Conservation (phyloP, 2,888 invertebrate species). For the Steromphala cineraria region DNA sequence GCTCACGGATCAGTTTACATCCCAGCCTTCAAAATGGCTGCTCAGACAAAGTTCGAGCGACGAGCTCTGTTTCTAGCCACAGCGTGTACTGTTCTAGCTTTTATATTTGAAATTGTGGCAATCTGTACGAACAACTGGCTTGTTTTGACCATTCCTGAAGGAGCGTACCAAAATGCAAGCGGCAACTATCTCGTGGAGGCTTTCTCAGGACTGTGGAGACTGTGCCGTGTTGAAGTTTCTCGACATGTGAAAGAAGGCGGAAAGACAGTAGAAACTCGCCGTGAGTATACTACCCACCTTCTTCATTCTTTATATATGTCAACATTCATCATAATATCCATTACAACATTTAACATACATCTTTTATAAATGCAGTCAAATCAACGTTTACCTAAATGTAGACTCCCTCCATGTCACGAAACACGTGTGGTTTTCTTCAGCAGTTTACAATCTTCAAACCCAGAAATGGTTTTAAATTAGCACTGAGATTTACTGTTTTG, state of each 20-base stretch:
- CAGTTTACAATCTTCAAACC: no score
- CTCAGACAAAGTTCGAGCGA: constrained; percentile 28
- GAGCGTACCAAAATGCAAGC: constrained; percentile 41
- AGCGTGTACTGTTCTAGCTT: constrained; percentile 33
- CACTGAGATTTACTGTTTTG: no score
- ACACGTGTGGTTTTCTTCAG: no score
- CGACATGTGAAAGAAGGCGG: constrained; percentile 15
- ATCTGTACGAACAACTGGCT: constrained; percentile 44
- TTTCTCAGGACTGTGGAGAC: constrained; percentile 57
- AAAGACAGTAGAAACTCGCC: background rate
- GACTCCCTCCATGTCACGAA: no score
- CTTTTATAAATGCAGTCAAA: no score
- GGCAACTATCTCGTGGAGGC: constrained; percentile 42
- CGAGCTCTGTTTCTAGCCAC: constrained; percentile 33
- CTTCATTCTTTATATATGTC: no score
- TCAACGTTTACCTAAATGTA: no score
- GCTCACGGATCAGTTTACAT: constrained; percentile 3
- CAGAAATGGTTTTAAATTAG: no score
- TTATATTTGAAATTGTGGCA: constrained; percentile 40
- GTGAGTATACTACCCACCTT: constrained; percentile 18
- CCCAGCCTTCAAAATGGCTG: constrained; percentile 10
- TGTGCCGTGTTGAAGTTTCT: constrained; percentile 40
- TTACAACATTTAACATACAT: background rate
- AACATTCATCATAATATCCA: background rate
- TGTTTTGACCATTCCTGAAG: constrained; percentile 29